Conservation (phyloP, 2,113 vertebrate genomes). For the Lophochroa leadbeateri region DNA sequence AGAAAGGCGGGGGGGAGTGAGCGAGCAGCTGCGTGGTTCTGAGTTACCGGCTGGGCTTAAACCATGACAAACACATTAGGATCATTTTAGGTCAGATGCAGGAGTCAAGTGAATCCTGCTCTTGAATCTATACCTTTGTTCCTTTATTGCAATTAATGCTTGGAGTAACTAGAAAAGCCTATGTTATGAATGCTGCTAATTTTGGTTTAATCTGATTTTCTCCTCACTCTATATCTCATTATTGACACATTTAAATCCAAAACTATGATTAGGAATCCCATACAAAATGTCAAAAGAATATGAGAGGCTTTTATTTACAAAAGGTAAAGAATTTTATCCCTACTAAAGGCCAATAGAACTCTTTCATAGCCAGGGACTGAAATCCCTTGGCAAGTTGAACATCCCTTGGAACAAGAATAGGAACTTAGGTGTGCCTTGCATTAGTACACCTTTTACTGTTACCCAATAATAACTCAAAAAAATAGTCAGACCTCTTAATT, state of each 20-base stretch:
- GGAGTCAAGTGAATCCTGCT: not conserved
- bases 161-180: not conserved
- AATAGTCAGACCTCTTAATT: not conserved
- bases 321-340: not conserved
- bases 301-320: not conserved
- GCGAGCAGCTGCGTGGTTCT: too few relatives aligned
- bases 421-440: not conserved
- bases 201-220: constrained; percentile 40
- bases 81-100: not conserved
- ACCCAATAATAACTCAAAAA: not conserved
- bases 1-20: too few relatives aligned
- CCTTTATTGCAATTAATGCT: not conserved
- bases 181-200: not conserved
- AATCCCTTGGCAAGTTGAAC: not conserved
- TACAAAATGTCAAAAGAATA: not conserved
- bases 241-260: not conserved
- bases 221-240: not conserved
- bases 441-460: not conserved
- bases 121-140: not conserved
- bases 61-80: too few relatives aligned
- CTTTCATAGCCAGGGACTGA: not conserved
- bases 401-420: not conserved
- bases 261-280: not conserved
- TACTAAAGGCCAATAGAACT: not conserved
- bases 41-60: too few relatives aligned